Evolutionary conservation across 2,797 vertebrate species (phyloP).

Genomic region (Xenentodon cancila): DNA sequence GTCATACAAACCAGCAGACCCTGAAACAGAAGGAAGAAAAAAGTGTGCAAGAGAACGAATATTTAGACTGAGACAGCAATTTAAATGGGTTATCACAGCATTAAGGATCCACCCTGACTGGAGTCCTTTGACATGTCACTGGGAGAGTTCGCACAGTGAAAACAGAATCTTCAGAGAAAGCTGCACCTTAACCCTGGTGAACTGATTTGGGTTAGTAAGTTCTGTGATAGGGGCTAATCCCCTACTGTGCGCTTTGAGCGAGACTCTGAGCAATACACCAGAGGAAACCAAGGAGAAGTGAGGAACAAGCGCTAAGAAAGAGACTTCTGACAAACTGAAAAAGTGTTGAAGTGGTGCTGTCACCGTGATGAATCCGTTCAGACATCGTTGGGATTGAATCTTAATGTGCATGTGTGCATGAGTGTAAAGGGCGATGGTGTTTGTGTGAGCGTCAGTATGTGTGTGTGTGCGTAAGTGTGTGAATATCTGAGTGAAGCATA

Average conservation of each 20-base stretch:
- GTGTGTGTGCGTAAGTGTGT: constrained; percentile 24
- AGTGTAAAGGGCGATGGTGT: constrained; percentile 36
- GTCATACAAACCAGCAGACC: constrained; percentile 36
- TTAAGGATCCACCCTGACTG: constrained; percentile 62
- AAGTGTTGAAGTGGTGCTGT: constrained; percentile 66
- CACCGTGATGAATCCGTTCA: constrained; percentile 70
- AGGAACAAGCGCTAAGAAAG: constrained; percentile 62
- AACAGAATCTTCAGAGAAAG: constrained; percentile 66
- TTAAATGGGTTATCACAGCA: constrained; percentile 74
- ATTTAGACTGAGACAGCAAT: constrained; percentile 66
- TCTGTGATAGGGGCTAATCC: constrained; percentile 77
- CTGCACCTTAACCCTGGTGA: constrained; percentile 75
- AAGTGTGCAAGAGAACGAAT: constrained; percentile 34
- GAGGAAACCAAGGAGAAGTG: constrained; percentile 57
- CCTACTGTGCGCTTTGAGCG: constrained; percentile 61
- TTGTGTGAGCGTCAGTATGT: constrained; percentile 16
- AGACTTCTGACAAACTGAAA: constrained; percentile 71
- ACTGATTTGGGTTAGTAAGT: constrained; percentile 71
- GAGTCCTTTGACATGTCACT: constrained; percentile 60
- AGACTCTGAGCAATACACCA: constrained; percentile 62
- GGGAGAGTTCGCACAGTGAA: constrained; percentile 62
- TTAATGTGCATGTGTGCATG: constrained; percentile 40
- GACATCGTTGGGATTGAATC: constrained; percentile 53
- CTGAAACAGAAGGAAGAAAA: constrained; percentile 36
- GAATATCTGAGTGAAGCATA: constrained; percentile 67